Evolutionary conservation across 2,113 vertebrate species (phyloP), one percentile per base, ranked within the genome.

Genomic region (Microcebus murinus): DNA sequence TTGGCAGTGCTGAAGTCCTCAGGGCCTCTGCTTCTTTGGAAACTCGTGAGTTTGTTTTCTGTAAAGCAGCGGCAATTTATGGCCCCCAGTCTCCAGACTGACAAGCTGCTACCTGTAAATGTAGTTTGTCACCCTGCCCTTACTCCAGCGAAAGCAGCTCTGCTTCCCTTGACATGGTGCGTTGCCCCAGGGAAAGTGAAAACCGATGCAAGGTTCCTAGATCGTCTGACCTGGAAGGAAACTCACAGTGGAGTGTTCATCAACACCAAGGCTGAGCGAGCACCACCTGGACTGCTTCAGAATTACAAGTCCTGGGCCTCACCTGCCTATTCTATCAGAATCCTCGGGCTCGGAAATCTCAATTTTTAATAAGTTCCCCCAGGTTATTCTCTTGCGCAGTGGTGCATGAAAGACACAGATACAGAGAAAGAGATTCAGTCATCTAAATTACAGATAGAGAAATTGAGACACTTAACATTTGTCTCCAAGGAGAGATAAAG

Each of bases 41-140:
- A 90, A 85, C 77, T 96, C 42, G 23, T 39, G 70, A 63, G 4
- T 87, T 91, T 74, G 11, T 67, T 88, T 86, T 85, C 59, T 83
- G 29, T 90, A 88, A 88, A 84, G 48, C 36, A 81, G 36, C 0
- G 29, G 52, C 52, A 74, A 79, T 89, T 67, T 81, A 91, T 25
- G 39, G 65, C 65, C 83, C 76, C 48, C 20, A 12, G 68, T 82
- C 74, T 67, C 20, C 12, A 17, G 70, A 74, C 18, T 0, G 12
- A 95, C 13, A 42, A 36, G 7, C 92, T 57, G 88, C 39, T 81
- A 84, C 50, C 89, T 70, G 1, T 23, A 36, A 82, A 77, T 68
- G 42, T 5, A 6, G 73, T 96, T 90, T 83, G 61, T 96, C 92
- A 94, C 67, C 74, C 73, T 50, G 52, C 55, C 45, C 4, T 90